Evolutionary conservation across 2,113 vertebrate genomes (phyloP), one percentile per base, ranked within the genome.

Genomic region (Neofelis nebulosa): DNA sequence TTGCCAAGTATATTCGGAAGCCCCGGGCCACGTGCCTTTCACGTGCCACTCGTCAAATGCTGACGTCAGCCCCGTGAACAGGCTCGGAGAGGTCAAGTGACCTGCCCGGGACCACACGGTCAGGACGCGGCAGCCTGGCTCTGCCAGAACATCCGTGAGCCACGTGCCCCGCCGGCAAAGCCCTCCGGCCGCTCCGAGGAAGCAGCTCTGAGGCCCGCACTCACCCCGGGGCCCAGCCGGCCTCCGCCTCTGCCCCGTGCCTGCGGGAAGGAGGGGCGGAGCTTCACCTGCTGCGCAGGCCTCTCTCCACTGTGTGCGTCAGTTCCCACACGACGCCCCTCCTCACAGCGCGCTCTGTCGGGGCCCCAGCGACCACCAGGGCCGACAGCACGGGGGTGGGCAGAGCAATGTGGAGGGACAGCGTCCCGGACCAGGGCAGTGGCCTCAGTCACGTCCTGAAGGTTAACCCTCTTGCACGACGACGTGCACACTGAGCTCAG

Each of bases 291-390:
- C 73, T 8, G 38, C 38, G 2, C 6, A 3, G 38, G 38, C 38
- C 38, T 76, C 23, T 14, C 38, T 8, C 73, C 73, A 25, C 71
- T 0, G 1, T 27, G 38, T 1, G 23, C 2, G 38, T 27, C 71
- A 7, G 23, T 38, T 45, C 71, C 71, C 38, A 15, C 23, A 1
- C 3, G 25, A 15, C 0, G 23, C 23, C 13, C 38, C 2, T 13
- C 23, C 38, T 15, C 73, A 8, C 38, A 7, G 4, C 1, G 14
- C 3, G 36, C 7, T 41, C 38, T 0, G 6, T 7, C 4, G 7
- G 38, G 68, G 5, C 38, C 71, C 73, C 38, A 13, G 13, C 1
- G 38, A 45, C 25, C 25, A 15, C 38, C 23, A 29, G 38, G 3
- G 6, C 38, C 1, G 38, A 25, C 25, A 3, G 14, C 71, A 7